phyloP scores from a whole-genome alignment of 2,797 vertebrate species.

The Anabacerthia variegaticeps region DNA sequence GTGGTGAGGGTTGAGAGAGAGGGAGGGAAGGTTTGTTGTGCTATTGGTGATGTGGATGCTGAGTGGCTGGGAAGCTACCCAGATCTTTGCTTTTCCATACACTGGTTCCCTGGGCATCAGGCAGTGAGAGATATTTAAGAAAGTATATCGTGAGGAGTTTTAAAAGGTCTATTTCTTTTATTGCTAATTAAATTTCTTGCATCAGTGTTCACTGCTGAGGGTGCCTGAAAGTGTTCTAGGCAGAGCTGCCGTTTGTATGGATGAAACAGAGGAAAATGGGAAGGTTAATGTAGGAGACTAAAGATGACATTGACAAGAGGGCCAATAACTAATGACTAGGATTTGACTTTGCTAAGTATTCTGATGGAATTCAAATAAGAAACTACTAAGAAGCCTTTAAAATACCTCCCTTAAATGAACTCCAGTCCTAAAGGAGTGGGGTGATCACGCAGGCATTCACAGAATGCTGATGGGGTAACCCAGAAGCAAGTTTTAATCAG shows the following conservation, averaged over 20 bases:
- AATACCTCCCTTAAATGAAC: not conserved
- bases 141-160: not conserved
- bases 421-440: not conserved
- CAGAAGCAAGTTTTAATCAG: not conserved
- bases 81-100: not conserved
- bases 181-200: not conserved
- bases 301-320: not conserved
- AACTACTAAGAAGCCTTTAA: not conserved
- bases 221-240: not conserved
- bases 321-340: not conserved
- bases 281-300: not conserved
- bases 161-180: not conserved
- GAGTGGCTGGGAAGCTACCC: not conserved
- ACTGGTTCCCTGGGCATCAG: not conserved
- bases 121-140: not conserved
- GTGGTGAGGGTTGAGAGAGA: not conserved
- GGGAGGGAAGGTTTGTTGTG: not conserved
- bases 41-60: not conserved
- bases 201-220: not conserved
- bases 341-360: not conserved
- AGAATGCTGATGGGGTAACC: not conserved
- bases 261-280: not conserved
- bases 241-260: not conserved
- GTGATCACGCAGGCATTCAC: not conserved
- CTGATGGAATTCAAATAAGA: not conserved